phyloP scores from a whole-genome alignment of 2,888 invertebrate genomes.

The Latrodectus elegans region DNA sequence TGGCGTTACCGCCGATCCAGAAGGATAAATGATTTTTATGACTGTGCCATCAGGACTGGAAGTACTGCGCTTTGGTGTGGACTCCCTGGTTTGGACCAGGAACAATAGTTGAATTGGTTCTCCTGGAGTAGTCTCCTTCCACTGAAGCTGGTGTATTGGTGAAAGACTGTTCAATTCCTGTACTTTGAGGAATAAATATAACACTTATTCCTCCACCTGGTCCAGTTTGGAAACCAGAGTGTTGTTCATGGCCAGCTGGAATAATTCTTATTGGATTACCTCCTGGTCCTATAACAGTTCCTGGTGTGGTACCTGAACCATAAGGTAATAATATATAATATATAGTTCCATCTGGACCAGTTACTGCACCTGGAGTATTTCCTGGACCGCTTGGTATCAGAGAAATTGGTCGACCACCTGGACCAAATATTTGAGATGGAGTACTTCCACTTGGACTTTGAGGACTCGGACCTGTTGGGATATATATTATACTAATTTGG shows the following conservation, averaged over 20 bases:
- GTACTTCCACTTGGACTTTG: neutral
- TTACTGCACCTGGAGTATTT: conserved; percentile 9
- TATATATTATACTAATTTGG: neutral
- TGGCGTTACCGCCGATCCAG: conserved; percentile 18
- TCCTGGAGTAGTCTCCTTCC: conserved; percentile 9
- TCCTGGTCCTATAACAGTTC: conserved; percentile 21
- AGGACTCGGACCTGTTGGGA: neutral
- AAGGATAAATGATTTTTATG: conserved; percentile 9
- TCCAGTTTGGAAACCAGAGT: conserved; percentile 8
- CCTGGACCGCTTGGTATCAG: conserved; percentile 12
- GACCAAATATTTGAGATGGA: neutral
- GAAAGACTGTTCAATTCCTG: neutral
- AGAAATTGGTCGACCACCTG: conserved; percentile 12
- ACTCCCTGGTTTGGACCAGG: no score
- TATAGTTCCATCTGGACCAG: conserved; percentile 6
- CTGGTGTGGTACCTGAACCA: conserved; percentile 23
- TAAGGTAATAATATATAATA: neutral
- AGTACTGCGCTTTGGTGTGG: conserved; percentile 10
- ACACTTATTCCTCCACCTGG: conserved; percentile 10
- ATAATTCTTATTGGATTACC: conserved; percentile 11
- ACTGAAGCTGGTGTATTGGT: neutral
- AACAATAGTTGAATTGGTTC: neutral
- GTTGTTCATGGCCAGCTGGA: conserved; percentile 35
- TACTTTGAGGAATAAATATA: neutral
- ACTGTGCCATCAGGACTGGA: conserved; percentile 6